Evolutionary conservation across 2,797 vertebrate genomes (phyloP).

Genomic region (Galagoides demidoff): DNA sequence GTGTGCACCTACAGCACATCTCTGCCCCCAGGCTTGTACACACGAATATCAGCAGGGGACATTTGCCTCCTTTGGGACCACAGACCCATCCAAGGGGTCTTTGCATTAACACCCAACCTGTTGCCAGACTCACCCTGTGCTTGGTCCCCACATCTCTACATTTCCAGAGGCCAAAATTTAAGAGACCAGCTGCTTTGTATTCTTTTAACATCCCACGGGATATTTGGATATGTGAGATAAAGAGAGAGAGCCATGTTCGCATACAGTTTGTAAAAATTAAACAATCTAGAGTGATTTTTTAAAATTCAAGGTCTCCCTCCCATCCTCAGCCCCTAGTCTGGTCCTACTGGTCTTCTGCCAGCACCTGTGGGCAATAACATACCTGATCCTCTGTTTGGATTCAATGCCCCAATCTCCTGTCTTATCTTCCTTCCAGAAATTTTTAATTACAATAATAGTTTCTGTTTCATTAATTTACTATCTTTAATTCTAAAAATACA

Average conservation of each 20-base stretch:
- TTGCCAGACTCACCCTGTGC: rapidly evolving
- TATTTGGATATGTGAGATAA: neutral
- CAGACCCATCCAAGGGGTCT: neutral
- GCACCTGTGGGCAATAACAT: neutral
- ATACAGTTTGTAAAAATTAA: neutral
- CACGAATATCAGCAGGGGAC: too few relatives aligned
- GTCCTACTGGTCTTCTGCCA: neutral
- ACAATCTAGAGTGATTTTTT: neutral
- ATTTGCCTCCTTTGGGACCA: neutral
- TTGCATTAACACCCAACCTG: neutral
- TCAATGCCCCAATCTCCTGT: neutral
- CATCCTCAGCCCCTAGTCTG: neutral
- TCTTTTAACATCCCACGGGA: neutral
- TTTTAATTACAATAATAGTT: neutral
- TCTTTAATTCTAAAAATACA: neutral
- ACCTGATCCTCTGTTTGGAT: rapidly evolving
- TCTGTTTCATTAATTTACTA: neutral
- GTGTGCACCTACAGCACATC: rapidly evolving
- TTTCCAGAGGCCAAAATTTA: neutral
- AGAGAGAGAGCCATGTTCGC: neutral
- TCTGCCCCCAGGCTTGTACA: neutral
- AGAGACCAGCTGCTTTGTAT: slow-evolving; percentile 2
- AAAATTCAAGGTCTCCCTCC: neutral
- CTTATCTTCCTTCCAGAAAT: neutral
- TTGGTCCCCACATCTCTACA: neutral